Base-by-base conservation (phyloP, 1,140 invertebrate species). In the Eumaeus atala region DNA sequence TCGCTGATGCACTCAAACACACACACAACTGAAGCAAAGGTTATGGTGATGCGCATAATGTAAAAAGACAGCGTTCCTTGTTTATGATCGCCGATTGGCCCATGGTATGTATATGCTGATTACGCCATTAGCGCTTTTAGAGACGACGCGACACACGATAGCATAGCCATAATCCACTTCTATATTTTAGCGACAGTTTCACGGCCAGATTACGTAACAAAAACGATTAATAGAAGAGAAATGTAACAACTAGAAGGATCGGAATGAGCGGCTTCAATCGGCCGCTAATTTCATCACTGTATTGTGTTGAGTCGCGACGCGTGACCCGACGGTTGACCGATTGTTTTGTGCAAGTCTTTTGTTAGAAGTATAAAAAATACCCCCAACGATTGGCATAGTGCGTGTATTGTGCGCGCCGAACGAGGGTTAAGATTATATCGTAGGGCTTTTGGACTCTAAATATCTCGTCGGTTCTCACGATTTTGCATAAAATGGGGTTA, bases 221-320 rank as follows among this genome's bases (percentile, higher is more conserved):
- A 14, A 12, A 14, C 12, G 14, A n/a, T 40, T 11, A 40, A 40
- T 12, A 40, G 36, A 2, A 40, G 12, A 40, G 38, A 12, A 14
- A 40, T 12, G 14, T 14, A 40, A 12, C n/a, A 28, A 28, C 21
- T 28, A 40, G 38, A 40, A 40, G 3, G 38, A 28, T 40, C 38
- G n/a, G 38, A 40, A 40, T 40, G n/a, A 40, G 38, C 38, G 38
- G 8, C 38, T 40, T 12, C 10, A n/a, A 40, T 40, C 38, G 14
- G 38, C 77, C 67, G 72, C 73, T 78, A 78, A 82, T 74, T 82
- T 81, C 71, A 64, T 72, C 68, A 72, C 53, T 35, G 59, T 55
- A 72, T 82, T 77, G 74, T 79, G 56, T 56, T 56, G 40, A 64
- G 40, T 54, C 67, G 67, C 66, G 50, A 57, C 77, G 68, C 77